Evolutionary conservation across 1,140 invertebrate genomes (phyloP), one percentile per base, ranked within the genome.

Genomic region (Palaemon carinicauda): DNA sequence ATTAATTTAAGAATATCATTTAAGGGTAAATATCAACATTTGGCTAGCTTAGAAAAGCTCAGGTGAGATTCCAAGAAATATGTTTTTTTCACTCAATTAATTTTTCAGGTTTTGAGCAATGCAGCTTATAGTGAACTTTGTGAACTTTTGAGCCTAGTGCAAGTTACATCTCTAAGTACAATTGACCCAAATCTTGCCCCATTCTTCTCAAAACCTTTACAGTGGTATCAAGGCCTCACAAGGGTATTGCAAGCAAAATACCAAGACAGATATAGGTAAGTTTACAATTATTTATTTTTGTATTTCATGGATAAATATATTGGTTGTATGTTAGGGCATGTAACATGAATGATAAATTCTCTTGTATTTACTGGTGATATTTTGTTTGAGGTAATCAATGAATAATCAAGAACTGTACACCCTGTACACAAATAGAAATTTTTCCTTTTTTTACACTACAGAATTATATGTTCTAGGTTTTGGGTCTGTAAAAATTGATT

Each of bases 211-310:
- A 95, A 96, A 90, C 93, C 94, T 10, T 90, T 95, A 0, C 88
- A 91, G 2, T 96, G 95, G 95, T 96, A 95, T 90, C 94, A 94
- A 88, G 91, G 92, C 14, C 91, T 96, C 21, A 92, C 93, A 0
- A 93, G 94, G 90, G 92, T 95, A 27, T 90, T 96, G n/a, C 92
- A 93, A 54, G 91, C 92, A 54, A 95, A 94, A 90, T 95, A 95
- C 90, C 92, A 92, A 75, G 94, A 94, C 54, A 92, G 93, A 88
- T 93, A 94, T 90, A 93, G 94, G 88, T 91, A 92, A 27, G 86
- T 88, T 54, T 50, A 3, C 24, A 1, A 73, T 73, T 27, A n/a
- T n/a, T n/a, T n/a, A n/a, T n/a, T 50, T 73, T 31, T 24, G 33
- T 74, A 82, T 19, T 31, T 69, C 15, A 1, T 3, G 41, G 41